These are phyloP conservation scores for Phataginus tricuspis DNA, from an alignment of 2,797 vertebrate genomes.

Conservation along the genomic window DNA sequence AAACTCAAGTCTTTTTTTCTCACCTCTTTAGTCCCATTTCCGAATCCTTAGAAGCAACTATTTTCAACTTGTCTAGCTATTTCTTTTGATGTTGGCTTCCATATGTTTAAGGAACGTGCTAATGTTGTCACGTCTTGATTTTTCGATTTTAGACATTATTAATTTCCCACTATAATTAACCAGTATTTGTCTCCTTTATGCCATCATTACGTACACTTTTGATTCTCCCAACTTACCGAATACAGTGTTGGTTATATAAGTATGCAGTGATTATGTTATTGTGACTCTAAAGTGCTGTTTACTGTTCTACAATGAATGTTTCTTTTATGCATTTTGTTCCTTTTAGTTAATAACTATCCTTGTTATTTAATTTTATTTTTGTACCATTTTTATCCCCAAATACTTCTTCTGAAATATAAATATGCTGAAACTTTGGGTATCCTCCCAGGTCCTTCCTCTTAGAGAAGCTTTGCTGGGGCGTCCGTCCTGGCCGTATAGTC, in stretches of 20 bases:
- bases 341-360: background rate
- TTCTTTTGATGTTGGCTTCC: background rate
- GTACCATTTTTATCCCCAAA: background rate
- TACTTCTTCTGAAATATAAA: background rate
- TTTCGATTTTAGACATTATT: background rate
- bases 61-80: background rate
- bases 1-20: background rate
- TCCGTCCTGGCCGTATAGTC: background rate
- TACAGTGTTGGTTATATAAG: background rate
- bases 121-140: background rate
- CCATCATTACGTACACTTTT: background rate
- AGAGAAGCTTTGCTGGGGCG: background rate
- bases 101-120: background rate
- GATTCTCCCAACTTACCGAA: background rate
- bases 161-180: background rate
- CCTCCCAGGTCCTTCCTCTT: background rate
- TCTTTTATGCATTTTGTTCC: background rate
- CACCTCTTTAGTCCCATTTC: background rate
- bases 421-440: background rate
- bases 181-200: background rate
- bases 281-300: background rate
- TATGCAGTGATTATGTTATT: background rate
- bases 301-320: background rate
- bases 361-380: background rate
- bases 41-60: background rate